Conservation (phyloP, 1,140 invertebrate species). For the Philopotamus ludificatus region DNA sequence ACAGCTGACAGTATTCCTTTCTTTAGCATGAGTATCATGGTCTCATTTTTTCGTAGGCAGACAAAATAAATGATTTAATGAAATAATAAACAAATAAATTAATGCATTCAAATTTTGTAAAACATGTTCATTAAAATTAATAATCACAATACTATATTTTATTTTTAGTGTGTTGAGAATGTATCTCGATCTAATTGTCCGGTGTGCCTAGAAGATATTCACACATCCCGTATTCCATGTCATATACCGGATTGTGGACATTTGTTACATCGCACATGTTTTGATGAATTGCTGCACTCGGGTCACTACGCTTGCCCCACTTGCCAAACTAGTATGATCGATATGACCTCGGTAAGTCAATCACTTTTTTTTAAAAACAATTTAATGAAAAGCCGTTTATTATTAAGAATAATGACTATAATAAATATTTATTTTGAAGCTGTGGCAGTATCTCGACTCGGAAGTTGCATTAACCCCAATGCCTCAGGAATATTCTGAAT, state of each 20-base stretch:
- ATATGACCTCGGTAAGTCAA: slow-evolving; percentile 70
- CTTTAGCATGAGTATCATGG: no score
- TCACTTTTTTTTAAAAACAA: neutral
- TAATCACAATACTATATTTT: no score
- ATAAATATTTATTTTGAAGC: slow-evolving; percentile 46
- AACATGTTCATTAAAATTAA: no score
- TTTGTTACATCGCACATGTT: slow-evolving; percentile 77
- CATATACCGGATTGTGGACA: slow-evolving; percentile 86
- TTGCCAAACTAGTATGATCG: slow-evolving; percentile 79
- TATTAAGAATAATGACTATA: neutral
- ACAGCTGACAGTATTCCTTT: no score
- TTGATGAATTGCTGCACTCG: slow-evolving; percentile 72
- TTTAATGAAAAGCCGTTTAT: neutral
- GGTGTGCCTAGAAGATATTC: slow-evolving; percentile 84
- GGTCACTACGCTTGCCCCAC: slow-evolving; percentile 86
- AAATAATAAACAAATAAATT: no score
- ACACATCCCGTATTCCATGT: slow-evolving; percentile 82
- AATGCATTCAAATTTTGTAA: no score
- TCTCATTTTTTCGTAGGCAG: no score
- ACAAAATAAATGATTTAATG: no score
- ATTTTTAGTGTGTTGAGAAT: slow-evolving; percentile 77
- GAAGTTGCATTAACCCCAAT: slow-evolving; percentile 78
- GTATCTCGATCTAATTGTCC: slow-evolving; percentile 83
- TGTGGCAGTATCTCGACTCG: slow-evolving; percentile 79
- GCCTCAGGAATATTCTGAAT: slow-evolving; percentile 77